Evolutionary conservation across 2,797 vertebrate genomes (phyloP).

Genomic region (Muscicapa comitata): DNA sequence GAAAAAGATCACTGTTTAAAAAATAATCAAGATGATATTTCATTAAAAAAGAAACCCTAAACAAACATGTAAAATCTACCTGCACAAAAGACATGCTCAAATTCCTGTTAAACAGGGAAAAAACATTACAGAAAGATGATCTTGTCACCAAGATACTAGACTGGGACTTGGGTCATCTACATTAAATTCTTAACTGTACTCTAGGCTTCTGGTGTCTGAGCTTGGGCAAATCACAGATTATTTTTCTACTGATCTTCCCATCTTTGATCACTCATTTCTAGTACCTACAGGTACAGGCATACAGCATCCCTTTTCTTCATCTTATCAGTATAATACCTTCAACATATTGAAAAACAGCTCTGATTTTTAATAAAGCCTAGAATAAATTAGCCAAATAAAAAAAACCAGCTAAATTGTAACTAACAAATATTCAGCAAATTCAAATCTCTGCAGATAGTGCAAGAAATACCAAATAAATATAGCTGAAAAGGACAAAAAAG

Average conservation of each 20-base stretch:
- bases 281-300: not conserved
- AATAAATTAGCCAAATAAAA: not conserved
- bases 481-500: not conserved
- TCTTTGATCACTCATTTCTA: not conserved
- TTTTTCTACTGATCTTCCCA: not conserved
- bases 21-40: not conserved
- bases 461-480: not conserved
- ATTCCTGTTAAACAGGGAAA: not conserved
- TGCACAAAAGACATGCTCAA: not conserved
- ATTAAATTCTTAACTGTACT: not conserved
- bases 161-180: not conserved
- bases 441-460: not conserved
- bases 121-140: not conserved
- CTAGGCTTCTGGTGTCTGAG: not conserved
- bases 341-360: not conserved
- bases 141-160: not conserved
- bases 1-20: not conserved
- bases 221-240: not conserved
- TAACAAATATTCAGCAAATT: not conserved
- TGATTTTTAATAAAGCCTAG: not conserved
- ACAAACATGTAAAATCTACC: rapidly evolving
- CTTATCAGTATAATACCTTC: not conserved
- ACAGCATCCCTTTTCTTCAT: not conserved
- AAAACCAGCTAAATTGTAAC: too few relatives aligned
- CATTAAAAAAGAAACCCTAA: not conserved